Evolutionary conservation across 2,797 vertebrate species (phyloP).

Genomic region (Bucorvus abyssinicus): DNA sequence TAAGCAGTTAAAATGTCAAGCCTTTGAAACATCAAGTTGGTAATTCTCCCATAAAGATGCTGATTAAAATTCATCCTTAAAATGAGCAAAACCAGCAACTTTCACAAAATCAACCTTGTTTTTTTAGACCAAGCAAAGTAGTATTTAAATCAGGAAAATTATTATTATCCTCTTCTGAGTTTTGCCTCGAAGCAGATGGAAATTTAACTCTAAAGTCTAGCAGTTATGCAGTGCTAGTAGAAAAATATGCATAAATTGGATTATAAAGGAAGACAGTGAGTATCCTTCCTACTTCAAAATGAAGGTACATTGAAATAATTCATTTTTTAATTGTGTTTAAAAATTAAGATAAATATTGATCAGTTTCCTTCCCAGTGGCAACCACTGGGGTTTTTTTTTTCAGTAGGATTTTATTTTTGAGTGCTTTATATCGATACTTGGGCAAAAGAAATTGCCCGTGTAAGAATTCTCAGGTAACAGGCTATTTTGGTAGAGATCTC

Average conservation of each 20-base stretch:
- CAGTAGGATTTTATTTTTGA: neutral
- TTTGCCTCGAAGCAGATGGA: constrained; percentile 31
- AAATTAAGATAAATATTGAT: neutral
- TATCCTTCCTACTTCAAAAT: constrained; percentile 3
- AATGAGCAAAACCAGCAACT: constrained; percentile 48
- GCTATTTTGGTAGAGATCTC: constrained; percentile 22
- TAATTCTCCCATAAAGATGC: neutral
- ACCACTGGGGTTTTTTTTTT: neutral
- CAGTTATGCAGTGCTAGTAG: neutral
- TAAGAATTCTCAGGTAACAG: neutral
- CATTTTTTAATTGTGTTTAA: neutral
- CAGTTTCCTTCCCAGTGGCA: neutral
- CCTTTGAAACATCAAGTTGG: constrained; percentile 7
- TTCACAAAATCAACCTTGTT: constrained; percentile 2
- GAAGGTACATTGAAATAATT: neutral
- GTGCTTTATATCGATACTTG: neutral
- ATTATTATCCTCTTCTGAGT: constrained; percentile 26
- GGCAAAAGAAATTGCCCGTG: neutral
- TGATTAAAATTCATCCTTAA: constrained; percentile 28
- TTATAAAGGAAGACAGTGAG: neutral
- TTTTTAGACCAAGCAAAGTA: constrained; percentile 14
- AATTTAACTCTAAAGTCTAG: constrained; percentile 22
- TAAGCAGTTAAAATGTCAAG: neutral
- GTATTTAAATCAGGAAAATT: constrained; percentile 24
- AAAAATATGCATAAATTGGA: neutral